Evolutionary conservation across 1,140 invertebrate species (phyloP), one percentile per base, ranked within the genome.

Genomic region (Meloidogyne hapla): DNA sequence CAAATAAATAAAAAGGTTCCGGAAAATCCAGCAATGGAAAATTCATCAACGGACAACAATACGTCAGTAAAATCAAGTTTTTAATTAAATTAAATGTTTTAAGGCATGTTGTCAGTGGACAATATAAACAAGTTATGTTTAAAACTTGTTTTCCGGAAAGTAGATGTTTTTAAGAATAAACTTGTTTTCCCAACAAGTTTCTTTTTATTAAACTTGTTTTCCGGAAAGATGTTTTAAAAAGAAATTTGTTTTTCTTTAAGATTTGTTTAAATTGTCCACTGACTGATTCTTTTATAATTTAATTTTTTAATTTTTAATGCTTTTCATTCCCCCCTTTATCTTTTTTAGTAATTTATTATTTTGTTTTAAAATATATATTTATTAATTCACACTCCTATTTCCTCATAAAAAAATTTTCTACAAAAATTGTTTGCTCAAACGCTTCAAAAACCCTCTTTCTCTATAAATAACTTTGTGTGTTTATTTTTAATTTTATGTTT

Each of bases 261-360:
- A n/a, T n/a, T n/a, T n/a, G n/a, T n/a, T n/a, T n/a, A n/a, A n/a
- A n/a, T n/a, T n/a, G n/a, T n/a, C n/a, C n/a, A n/a, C n/a, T n/a
- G n/a, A n/a, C n/a, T n/a, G n/a, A n/a, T n/a, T n/a, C n/a, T n/a
- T n/a, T n/a, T n/a, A n/a, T n/a, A n/a, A 2, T 45, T 45, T 15
- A 45, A 45, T 45, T 45, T 15, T 15, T 15, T 15, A 15, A 5
- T 56, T 56, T n/a, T n/a, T 18, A 48, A 48, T 56, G 18, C 1
- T 48, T 56, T 21, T 56, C 18, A 6, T 56, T 56, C 18, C n/a
- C 4, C 18, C n/a, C 48, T 56, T 48, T 13, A 18, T 4, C 15
- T 56, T 56, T 56, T 56, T n/a, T 56, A 56, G 48, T 56, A 56
- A 56, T 56, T 56, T 56, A 56, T 56, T 56, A n/a, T n/a, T 56